Conservation (phyloP, 2,888 invertebrate genomes). For the Clistopyga incitator region DNA sequence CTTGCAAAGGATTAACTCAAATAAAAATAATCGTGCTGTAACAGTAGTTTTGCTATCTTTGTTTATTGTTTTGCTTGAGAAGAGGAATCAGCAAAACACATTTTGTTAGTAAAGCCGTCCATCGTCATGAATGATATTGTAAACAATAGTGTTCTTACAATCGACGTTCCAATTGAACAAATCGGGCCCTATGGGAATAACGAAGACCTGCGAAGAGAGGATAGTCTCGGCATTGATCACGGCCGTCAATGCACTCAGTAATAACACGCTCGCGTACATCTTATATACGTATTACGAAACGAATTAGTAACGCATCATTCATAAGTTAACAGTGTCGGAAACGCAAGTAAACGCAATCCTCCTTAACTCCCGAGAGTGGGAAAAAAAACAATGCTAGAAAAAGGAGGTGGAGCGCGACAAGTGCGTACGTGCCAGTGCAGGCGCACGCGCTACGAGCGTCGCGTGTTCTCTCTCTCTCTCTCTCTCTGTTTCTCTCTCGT, state of each 20-base stretch:
- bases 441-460: constrained; percentile 43
- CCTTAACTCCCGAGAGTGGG: not conserved
- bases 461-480: not conserved
- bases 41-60: too few relatives aligned
- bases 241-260: constrained; percentile 72
- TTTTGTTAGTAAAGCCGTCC: not conserved
- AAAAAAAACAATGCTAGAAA: constrained; percentile 1
- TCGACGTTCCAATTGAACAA: constrained; percentile 93
- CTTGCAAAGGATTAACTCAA: too few relatives aligned
- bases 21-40: too few relatives aligned
- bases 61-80: too few relatives aligned
- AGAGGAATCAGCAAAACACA: not conserved
- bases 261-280: constrained; percentile 55
- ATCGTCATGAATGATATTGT: not conserved
- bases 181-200: constrained; percentile 90
- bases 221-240: constrained; percentile 84
- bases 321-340: constrained; percentile 14
- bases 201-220: constrained; percentile 91
- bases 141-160: constrained; percentile 84
- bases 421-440: constrained; percentile 41
- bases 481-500: constrained; percentile 13
- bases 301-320: constrained; percentile 49
- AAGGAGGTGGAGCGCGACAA: constrained; percentile 24
- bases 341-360: constrained; percentile 23
- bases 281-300: constrained; percentile 41